Percentiles rank a stretch among this genome's conserved stretches.
phyloP scores from a whole-genome alignment of 2,888 invertebrate species.

The Callimorpha dominula region DNA sequence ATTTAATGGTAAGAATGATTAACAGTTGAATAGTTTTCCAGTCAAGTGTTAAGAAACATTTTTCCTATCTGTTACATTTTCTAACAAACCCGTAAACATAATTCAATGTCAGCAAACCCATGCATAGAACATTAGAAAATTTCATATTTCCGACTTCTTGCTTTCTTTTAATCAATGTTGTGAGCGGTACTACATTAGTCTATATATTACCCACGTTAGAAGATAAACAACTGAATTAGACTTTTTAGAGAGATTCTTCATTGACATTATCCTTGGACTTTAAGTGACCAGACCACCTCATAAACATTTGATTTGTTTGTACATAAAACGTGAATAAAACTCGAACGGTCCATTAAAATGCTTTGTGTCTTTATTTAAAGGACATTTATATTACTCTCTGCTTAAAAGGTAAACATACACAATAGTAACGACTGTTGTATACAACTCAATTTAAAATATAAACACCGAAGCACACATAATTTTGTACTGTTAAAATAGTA shows the following conservation, averaged over 20 bases:
- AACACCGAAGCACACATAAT: no score
- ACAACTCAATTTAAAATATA: not conserved
- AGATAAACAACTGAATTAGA: not conserved
- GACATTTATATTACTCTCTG: slow-evolving; percentile 36
- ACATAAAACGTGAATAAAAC: slow-evolving; percentile 33
- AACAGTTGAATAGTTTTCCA: no score
- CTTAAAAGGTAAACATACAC: not conserved
- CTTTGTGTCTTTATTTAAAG: slow-evolving; percentile 36
- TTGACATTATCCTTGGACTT: not conserved
- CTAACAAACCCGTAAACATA: no score
- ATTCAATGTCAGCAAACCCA: no score
- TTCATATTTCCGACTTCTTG: no score
- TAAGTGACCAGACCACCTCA: slow-evolving; percentile 14
- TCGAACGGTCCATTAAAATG: slow-evolving; percentile 15
- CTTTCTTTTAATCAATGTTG: no score
- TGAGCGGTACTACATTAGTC: not conserved
- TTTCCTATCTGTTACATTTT: no score
- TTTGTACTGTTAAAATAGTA: no score
- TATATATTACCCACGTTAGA: not conserved
- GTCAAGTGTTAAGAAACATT: no score
- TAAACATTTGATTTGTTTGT: slow-evolving; percentile 28
- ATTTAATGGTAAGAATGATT: no score
- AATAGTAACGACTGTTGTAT: not conserved
- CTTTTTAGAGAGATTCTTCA: not conserved
- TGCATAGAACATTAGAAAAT: no score